Evolutionary conservation across 1,140 invertebrate genomes (phyloP).

Genomic region (Drosophila punjabiensis): DNA sequence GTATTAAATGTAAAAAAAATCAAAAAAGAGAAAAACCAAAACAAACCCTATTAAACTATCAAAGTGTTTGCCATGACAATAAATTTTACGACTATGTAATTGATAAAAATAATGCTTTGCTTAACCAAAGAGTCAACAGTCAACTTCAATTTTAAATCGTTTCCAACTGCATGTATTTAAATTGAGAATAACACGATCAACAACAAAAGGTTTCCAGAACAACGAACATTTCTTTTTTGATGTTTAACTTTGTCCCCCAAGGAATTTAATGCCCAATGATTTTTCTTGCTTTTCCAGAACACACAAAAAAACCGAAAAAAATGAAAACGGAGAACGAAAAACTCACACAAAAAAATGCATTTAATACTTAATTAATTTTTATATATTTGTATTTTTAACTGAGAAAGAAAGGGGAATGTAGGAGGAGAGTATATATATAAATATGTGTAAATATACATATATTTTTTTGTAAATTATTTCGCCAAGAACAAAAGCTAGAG

Average conservation of each 20-base stretch:
- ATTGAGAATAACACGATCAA: constrained; percentile 12
- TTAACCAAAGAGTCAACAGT: constrained; percentile 18
- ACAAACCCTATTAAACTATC: constrained; percentile 70
- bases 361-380: constrained; percentile 84
- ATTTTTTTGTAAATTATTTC: constrained; percentile 82
- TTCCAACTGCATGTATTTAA: constrained; percentile 31
- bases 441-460: constrained; percentile 52
- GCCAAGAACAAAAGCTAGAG: constrained; percentile 81
- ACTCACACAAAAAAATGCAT: constrained; percentile 70
- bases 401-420: constrained; percentile 2
- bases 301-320: constrained; percentile 32
- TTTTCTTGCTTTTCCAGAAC: constrained; percentile 76
- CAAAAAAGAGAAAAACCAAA: constrained; percentile 28
- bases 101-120: constrained; percentile 70
- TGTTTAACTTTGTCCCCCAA: constrained; percentile 51
- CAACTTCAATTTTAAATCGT: constrained; percentile 59
- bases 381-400: constrained; percentile 63
- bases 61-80: constrained; percentile 80
- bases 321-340: constrained; percentile 8
- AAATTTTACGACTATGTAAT: constrained; percentile 57
- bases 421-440: constrained; percentile 26
- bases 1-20: constrained; percentile 58
- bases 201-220: constrained; percentile 81
- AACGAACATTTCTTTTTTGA: constrained; percentile 80
- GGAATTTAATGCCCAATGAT: constrained; percentile 52